Evolutionary conservation across 2,797 vertebrate genomes (phyloP).

Genomic region (Gambelia wislizenii): DNA sequence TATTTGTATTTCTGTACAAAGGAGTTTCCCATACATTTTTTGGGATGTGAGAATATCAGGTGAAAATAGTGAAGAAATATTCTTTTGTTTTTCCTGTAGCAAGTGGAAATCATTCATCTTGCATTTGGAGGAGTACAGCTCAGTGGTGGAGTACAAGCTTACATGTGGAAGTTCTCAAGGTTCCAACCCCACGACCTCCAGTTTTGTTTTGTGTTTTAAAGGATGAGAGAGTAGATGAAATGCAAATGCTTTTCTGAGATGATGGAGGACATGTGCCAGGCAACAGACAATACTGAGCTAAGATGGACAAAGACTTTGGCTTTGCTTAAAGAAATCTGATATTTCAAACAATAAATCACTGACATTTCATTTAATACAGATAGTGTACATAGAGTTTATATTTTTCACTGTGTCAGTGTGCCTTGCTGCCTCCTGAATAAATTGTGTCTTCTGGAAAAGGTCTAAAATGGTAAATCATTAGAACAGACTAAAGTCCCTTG

Average conservation of each 20-base stretch:
- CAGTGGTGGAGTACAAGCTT: neutral
- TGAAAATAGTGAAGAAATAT: neutral
- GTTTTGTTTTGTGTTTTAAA: neutral
- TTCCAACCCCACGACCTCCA: neutral
- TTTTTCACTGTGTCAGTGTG: constrained; percentile 35
- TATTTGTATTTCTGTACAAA: too few species aligned
- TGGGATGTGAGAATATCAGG: too few species aligned
- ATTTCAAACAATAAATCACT: neutral
- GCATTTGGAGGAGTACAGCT: neutral
- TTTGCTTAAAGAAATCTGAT: neutral
- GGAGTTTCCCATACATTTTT: too few species aligned
- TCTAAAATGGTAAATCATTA: constrained; percentile 41
- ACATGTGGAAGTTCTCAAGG: neutral
- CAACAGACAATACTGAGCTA: neutral
- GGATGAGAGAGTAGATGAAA: neutral
- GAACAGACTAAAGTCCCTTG: constrained; percentile 49
- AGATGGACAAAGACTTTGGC: neutral
- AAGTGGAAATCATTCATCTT: neutral
- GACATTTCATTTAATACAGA: neutral
- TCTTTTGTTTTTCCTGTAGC: neutral
- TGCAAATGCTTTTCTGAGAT: neutral
- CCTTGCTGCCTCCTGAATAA: constrained; percentile 10
- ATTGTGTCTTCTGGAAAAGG: neutral
- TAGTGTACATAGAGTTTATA: neutral
- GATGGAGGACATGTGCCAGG: neutral